Evolutionary conservation across 2,888 invertebrate species (phyloP), one percentile per base, ranked within the genome.

Genomic region (Leptothorax acervorum): DNA sequence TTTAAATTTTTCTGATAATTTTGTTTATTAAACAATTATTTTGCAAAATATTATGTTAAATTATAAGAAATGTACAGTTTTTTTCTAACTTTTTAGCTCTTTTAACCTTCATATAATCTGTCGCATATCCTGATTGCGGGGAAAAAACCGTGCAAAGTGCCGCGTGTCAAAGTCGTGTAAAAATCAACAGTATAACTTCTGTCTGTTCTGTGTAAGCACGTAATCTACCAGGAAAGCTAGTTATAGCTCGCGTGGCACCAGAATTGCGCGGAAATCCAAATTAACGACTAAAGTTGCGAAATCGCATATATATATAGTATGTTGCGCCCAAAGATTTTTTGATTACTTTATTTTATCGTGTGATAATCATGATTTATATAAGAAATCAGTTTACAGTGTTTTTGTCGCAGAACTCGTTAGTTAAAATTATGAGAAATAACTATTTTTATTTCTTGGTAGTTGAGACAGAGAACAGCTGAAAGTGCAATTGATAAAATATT

Each of bases 221-320:
- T 83, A 60, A 83, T 62, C 28, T 83, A 81, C 68, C 51, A n/a
- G 42, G 83, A 79, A 83, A 18, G 11, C 68, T 42, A 68, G 60
- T 83, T 83, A 81, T 81, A 79, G 51, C 81, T 62, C 39, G 66
- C 66, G 53, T 48, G 23, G 55, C 57, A 76, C 28, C 28, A 28
- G 55, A 42, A 68, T 48, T 66, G 63, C 65, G 65, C 23, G 65
- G 68, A 81, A 83, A 83, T 62, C 31, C 53, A 11, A 83, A 81
- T 82, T 79, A 81, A 83, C 60, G 45, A 78, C 39, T 28, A 18
- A 31, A 23, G 23, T 71, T 81, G 60, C 48, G 35, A 81, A 71
- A 81, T 6, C 12, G 12, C 65, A 18, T 15, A 9, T 1, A 42
- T 15, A 23, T 23, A 23, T 23, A 48, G 2, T 66, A 5, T 3